Base-by-base conservation (phyloP, 2,113 vertebrate genomes). In the Helogale parvula region DNA sequence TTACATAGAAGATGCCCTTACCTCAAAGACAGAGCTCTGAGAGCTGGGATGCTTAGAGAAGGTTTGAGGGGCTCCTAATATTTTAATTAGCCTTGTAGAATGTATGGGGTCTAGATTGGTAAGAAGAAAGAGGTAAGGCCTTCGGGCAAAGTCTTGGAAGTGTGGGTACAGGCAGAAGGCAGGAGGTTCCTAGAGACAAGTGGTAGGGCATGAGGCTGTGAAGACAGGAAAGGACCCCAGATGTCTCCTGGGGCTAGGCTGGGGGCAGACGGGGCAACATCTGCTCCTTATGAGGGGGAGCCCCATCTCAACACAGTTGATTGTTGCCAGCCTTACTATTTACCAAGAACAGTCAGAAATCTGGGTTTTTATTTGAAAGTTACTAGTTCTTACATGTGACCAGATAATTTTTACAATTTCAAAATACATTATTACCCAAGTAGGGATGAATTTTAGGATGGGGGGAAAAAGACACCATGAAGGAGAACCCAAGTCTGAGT, bases 381-480 rank as follows among this genome's bases (percentile, higher is more conserved):
- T 88, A n/a, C 45, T 87, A 81, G 33, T 86, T 96, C 45, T 86
- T 90, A 35, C 54, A 47, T 60, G 21, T 47, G 45, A 80, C 13
- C 31, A 77, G 65, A 74, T 85, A 27, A 66, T 17, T 57, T 54
- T 31, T 57, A 2, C 27, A 7, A 38, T 23, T 87, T 72, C 9
- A 66, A 95, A 95, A 93, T 85, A 72, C 14, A 29, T 79, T 47
- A 47, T 89, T 47, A 33, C 9, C 31, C 29, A 85, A 76, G 38
- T 45, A 45, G 45, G 23, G 25, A 11, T 71, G 23, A 93, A 89
- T 38, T 29, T 69, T 23, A 54, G 35, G 13, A 65, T 84, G 41
- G 41, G 10, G 5, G 5, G 5, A 25, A 79, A 71, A 33, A 71
- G n/a, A 33, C 0, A 7, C 25, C 21, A 50, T 83, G n/a, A 19